These are phyloP conservation scores for Luidia sarsii DNA, from an alignment of 53 echinoderm and acorn worm species.

Conservation along the genomic window DNA sequence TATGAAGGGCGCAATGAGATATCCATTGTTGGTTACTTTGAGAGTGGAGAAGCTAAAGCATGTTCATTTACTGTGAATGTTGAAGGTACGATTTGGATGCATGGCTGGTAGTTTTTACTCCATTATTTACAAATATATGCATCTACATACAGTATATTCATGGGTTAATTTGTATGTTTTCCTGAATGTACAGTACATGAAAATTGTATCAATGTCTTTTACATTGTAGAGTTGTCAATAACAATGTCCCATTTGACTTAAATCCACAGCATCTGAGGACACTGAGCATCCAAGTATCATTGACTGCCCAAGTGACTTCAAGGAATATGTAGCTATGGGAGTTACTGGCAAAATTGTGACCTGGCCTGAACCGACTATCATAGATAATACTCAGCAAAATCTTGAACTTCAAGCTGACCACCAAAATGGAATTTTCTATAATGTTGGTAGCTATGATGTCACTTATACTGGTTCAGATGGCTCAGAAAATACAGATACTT, in stretches of 20 bases:
- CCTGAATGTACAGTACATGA: no score
- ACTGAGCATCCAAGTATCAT: conserved; percentile 58
- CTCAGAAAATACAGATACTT: conserved; percentile 24
- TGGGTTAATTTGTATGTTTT: no score
- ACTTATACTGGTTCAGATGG: conserved; percentile 41
- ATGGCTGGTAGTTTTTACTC: no score
- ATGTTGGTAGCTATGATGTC: background rate
- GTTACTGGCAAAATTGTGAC: conserved; percentile 10
- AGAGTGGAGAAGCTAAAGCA: background rate
- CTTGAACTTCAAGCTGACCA: conserved; percentile 8
- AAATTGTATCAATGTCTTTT: no score
- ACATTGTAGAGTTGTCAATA: no score
- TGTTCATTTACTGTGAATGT: conserved; percentile 34
- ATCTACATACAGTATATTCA: no score
- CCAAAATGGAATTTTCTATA: conserved; percentile 31
- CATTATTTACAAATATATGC: no score
- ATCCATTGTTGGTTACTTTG: conserved; percentile 16
- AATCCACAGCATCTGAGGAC: conserved; percentile 24
- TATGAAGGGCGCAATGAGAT: conserved; percentile 21
- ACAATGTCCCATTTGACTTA: no score
- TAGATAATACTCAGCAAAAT: conserved; percentile 26
- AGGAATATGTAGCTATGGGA: background rate
- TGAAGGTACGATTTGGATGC: conserved; percentile 5
- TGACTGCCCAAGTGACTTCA: conserved; percentile 58
- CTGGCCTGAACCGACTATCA: conserved; percentile 27